Conservation (phyloP, 1,140 invertebrate species). For the Matsumurasca onukii region DNA sequence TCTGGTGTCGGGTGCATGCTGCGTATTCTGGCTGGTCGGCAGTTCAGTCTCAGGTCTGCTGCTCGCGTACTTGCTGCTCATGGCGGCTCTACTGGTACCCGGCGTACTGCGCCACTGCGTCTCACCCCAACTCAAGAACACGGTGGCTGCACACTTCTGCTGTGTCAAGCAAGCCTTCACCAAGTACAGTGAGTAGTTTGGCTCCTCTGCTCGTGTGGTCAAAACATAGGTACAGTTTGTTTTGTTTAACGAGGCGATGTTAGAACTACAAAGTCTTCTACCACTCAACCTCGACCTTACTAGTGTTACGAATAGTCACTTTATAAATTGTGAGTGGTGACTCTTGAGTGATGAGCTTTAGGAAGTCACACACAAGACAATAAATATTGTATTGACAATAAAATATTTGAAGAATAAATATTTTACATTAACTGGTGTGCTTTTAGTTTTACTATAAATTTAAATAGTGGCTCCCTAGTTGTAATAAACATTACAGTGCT, state of each 20-base stretch:
- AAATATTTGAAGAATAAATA: neutral
- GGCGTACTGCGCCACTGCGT: neutral
- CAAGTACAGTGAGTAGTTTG: constrained; percentile 12
- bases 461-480: too few relatives aligned
- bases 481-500: too few relatives aligned
- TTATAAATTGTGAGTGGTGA: too few relatives aligned
- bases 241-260: too few relatives aligned
- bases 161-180: neutral
- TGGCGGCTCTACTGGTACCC: neutral
- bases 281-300: too few relatives aligned
- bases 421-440: neutral
- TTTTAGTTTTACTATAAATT: neutral
- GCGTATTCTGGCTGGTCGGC: neutral
- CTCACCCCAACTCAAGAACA: neutral
- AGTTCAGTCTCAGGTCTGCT: neutral
- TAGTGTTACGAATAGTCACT: too few relatives aligned
- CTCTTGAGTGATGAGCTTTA: too few relatives aligned
- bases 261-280: too few relatives aligned
- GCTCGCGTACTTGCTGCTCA: neutral
- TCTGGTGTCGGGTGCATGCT: neutral
- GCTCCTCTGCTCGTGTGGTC: too few relatives aligned
- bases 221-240: too few relatives aligned
- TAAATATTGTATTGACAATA: too few relatives aligned
- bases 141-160: neutral
- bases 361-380: too few relatives aligned